Conservation (phyloP, 2,797 vertebrate genomes). For the Mormyrops boulengeri region DNA sequence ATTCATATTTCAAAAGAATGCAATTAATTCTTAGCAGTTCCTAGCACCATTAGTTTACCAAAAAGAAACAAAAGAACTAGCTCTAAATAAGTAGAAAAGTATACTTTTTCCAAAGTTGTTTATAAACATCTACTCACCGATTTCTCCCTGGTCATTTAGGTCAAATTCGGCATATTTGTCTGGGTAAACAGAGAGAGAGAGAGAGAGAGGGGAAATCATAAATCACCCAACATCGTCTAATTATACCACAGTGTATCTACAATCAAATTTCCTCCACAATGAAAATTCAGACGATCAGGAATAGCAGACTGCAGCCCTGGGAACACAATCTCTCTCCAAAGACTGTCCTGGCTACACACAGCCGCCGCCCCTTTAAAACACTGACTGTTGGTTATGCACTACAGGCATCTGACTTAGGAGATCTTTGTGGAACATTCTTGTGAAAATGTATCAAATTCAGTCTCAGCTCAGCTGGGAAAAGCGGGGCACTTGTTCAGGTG, state of each 20-base stretch:
- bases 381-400: background rate
- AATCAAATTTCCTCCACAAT: background rate
- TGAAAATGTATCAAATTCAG: background rate
- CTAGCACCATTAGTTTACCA: background rate
- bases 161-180: constrained; percentile 98
- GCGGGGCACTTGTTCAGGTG: background rate
- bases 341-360: background rate
- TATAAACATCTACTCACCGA: constrained; percentile 72
- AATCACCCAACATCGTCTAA: background rate
- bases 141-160: constrained; percentile 92
- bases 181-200: constrained; percentile 62
- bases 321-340: background rate
- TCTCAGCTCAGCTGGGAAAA: background rate
- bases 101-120: background rate
- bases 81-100: background rate
- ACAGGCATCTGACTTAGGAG: background rate
- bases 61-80: background rate
- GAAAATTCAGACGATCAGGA: background rate
- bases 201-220: constrained; percentile 20
- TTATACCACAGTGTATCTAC: background rate
- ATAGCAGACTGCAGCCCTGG: too few relatives aligned
- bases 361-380: background rate
- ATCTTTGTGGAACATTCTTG: background rate
- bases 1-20: background rate
- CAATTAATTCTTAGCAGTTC: background rate